Evolutionary conservation across 1,140 invertebrate species (phyloP).

Genomic region (Pollicipes pollicipes): DNA sequence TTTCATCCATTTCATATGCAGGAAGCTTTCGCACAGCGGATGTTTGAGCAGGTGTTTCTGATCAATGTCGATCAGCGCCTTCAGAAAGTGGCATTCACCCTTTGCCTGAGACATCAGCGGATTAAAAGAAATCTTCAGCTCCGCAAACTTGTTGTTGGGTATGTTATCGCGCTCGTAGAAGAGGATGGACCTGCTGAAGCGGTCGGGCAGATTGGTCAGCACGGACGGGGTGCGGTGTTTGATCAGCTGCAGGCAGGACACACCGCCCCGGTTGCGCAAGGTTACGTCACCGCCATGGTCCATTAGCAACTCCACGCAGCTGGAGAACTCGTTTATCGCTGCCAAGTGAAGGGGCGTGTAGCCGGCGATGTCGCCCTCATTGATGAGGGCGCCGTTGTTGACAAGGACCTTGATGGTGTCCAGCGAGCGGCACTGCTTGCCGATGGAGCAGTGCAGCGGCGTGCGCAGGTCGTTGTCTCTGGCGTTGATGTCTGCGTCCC

Average conservation of each 20-base stretch:
- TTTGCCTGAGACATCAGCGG: neutral
- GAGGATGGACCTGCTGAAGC: slow-evolving; percentile 15
- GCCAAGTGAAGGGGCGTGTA: slow-evolving; percentile 76
- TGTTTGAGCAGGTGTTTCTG: slow-evolving; percentile 21
- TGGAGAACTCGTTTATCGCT: slow-evolving; percentile 60
- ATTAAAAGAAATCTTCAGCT: neutral
- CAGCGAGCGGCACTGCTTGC: slow-evolving; percentile 44
- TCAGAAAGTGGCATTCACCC: neutral
- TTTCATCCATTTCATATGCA: slow-evolving; percentile 46
- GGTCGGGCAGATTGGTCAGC: slow-evolving; percentile 17
- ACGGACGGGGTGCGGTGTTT: slow-evolving; percentile 25
- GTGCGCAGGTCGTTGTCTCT: slow-evolving; percentile 57
- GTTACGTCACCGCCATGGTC: slow-evolving; percentile 67
- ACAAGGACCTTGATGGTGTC: slow-evolving; percentile 17
- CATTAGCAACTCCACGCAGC: slow-evolving; percentile 61
- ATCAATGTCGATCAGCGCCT: slow-evolving; percentile 7
- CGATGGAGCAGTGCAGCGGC: slow-evolving; percentile 52
- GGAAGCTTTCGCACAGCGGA: slow-evolving; percentile 20
- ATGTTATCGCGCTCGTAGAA: slow-evolving; percentile 15
- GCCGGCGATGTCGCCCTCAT: slow-evolving; percentile 67
- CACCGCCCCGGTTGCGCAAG: slow-evolving; percentile 59
- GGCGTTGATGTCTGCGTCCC: slow-evolving; percentile 45
- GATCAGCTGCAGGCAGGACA: slow-evolving; percentile 60
- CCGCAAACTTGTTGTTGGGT: neutral
- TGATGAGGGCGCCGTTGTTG: slow-evolving; percentile 55